Base-by-base conservation (phyloP, 1,140 invertebrate species). In the Asbolus verrucosus region DNA sequence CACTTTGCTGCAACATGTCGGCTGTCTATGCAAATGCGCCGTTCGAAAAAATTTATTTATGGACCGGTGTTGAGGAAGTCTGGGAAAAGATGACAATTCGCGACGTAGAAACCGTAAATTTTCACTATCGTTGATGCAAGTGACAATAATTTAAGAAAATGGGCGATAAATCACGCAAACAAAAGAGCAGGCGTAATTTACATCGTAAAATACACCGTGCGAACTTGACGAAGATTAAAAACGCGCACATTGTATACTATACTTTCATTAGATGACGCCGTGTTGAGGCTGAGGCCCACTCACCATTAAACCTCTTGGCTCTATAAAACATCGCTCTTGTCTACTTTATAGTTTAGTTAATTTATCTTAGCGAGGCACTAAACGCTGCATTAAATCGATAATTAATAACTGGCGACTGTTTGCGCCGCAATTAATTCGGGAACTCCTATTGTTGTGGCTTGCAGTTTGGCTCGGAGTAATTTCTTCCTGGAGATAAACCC, bases 181-280 rank as follows among this genome's bases (percentile, higher is more conserved):
- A 59, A 59, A n/a, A 59, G 50, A 14, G 6, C 33, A 36, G 33
- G 33, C 13, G 54, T 61, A 61, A 61, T 31, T 11, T 31, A 30
- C 27, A 31, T 14, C 54, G 19, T 59, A 16, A 59, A 46, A 46
- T 46, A 3, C 13, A 13, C 15, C 19, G 41, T 46, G 41, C 41
- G 15, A 46, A 46, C n/a, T 62, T 33, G 59, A 62, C 16, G 61
- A 39, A 24, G 61, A 63, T 63, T 63, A 63, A 63, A 63, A 63
- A 63, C 61, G 18, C 36, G 16, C 31, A 41, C 61, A 63, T 41
- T 63, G 61, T 63, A 19, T 36, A 6, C 19, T 63, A 19, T 41
- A 63, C 61, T 63, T 36, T 63, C 61, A 39, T 63, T 63, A 63
- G 41, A 41, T 63, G 61, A 63, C 61, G 61, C 61, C 36, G 18